phyloP scores from a whole-genome alignment of 2,888 invertebrate genomes.

The Minunthozetes semirufus region DNA sequence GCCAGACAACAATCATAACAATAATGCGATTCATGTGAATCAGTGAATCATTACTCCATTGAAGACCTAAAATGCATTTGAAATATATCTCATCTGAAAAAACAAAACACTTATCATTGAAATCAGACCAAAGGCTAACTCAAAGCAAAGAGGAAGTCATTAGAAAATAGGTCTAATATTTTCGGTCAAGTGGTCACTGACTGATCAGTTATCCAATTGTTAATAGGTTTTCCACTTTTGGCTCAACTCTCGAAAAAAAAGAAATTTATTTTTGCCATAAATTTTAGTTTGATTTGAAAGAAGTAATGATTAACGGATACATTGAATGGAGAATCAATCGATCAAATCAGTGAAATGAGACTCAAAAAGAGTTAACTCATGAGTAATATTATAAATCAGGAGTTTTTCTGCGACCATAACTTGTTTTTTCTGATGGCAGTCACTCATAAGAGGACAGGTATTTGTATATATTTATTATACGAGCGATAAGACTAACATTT shows the following conservation, averaged over 20 bases:
- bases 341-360: not conserved
- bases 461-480: not conserved
- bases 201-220: not conserved
- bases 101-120: not conserved
- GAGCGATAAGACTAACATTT: constrained; percentile 9
- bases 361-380: not conserved
- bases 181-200: not conserved
- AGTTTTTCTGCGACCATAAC: not conserved
- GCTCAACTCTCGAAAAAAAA: not conserved
- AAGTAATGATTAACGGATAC: not conserved
- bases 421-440: not conserved
- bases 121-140: not conserved
- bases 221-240: not conserved
- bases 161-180: too few species aligned
- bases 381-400: not conserved
- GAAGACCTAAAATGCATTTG: not conserved
- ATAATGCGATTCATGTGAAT: constrained; percentile 12
- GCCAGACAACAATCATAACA: not conserved
- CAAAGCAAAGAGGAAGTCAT: too few species aligned
- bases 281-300: not conserved
- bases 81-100: not conserved
- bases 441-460: constrained; percentile 14
- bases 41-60: constrained; percentile 11
- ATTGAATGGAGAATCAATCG: constrained; percentile 4
- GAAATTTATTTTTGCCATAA: not conserved